Evolutionary conservation across 2,888 invertebrate genomes (phyloP).

Genomic region (Dynastes maya): DNA sequence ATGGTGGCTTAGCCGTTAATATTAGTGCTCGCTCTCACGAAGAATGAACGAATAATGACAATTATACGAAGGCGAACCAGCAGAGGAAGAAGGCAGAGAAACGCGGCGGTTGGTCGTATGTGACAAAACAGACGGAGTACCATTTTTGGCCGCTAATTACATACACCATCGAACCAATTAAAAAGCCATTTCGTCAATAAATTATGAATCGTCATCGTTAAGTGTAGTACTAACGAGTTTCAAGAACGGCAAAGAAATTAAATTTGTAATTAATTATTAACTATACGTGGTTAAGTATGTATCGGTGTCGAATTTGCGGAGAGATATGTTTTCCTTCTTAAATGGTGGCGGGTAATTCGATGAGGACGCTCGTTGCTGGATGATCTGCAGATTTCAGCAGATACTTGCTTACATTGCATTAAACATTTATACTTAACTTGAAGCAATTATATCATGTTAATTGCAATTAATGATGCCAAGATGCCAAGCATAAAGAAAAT

Average conservation of each 20-base stretch:
- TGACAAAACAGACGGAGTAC: conserved; percentile 47
- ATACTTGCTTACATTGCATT: background rate
- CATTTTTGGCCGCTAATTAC: conserved; percentile 56
- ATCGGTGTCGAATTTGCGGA: background rate
- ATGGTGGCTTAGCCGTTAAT: conserved; percentile 7
- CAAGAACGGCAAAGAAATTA: conserved; percentile 34
- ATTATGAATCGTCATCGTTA: conserved; percentile 44
- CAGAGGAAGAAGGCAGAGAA: conserved; percentile 1
- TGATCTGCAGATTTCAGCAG: background rate
- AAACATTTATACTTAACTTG: too few relatives aligned
- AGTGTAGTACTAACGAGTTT: conserved; percentile 31
- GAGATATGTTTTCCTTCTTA: background rate
- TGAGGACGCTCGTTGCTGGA: background rate
- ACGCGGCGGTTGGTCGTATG: conserved; percentile 47
- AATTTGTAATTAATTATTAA: conserved; percentile 38
- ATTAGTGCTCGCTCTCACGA: conserved; percentile 24
- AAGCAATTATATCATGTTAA: too few relatives aligned
- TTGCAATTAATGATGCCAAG: too few relatives aligned
- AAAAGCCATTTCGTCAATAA: conserved; percentile 40
- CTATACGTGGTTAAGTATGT: background rate
- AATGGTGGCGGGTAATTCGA: background rate
- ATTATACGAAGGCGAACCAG: background rate
- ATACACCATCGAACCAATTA: conserved; percentile 48
- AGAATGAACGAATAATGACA: conserved; percentile 20
- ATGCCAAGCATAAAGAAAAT: too few relatives aligned